phyloP scores from a whole-genome alignment of 1,140 invertebrate genomes.

The Drosophila auraria region DNA sequence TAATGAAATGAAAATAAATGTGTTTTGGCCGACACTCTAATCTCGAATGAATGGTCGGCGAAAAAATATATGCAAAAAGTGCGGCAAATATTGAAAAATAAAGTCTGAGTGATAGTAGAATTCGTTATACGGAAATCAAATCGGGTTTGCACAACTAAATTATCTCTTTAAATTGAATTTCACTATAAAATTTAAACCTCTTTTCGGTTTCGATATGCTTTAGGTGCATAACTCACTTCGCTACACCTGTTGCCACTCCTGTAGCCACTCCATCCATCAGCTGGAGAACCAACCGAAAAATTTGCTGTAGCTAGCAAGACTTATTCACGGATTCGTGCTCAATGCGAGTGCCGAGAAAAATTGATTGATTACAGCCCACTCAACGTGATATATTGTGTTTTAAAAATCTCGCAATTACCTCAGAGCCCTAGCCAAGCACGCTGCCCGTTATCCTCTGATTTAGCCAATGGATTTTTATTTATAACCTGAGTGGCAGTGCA shows the following conservation, averaged over 20 bases:
- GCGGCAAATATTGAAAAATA: conserved; percentile 23
- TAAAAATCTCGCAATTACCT: conserved; percentile 70
- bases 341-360: conserved; percentile 57
- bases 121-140: conserved; percentile 7
- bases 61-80: conserved; percentile 23
- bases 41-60: conserved; percentile 46
- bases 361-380: conserved; percentile 73
- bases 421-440: conserved; percentile 12
- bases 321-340: conserved; percentile 40
- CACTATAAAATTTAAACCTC: background rate
- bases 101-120: conserved; percentile 16
- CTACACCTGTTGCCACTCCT: conserved; percentile 40
- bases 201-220: background rate
- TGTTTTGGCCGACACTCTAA: conserved; percentile 45
- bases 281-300: conserved; percentile 17
- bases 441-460: conserved; percentile 60
- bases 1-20: conserved; percentile 81
- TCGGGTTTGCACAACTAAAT: background rate
- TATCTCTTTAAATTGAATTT: conserved; percentile 11
- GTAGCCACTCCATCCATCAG: conserved; percentile 36
- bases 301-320: conserved; percentile 20
- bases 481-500: conserved; percentile 47
- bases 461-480: conserved; percentile 73
- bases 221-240: background rate
- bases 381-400: conserved; percentile 73